Percentiles rank a stretch among this genome's conserved stretches.
phyloP scores from a whole-genome alignment of 2,888 invertebrate species.

The Leucozona laternaria region DNA sequence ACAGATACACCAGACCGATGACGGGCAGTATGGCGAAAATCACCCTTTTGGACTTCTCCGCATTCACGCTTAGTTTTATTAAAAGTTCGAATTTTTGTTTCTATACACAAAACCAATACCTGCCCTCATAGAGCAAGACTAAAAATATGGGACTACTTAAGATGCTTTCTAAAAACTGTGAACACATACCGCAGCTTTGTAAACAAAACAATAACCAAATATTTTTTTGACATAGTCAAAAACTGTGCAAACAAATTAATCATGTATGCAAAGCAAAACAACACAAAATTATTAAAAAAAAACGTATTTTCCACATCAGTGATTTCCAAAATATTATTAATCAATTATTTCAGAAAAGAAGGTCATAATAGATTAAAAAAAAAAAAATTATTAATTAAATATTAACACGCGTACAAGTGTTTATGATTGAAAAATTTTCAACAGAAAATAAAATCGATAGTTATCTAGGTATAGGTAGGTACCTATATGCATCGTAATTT shows the following conservation, averaged over 20 bases:
- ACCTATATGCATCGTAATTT: not conserved
- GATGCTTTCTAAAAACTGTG: not conserved
- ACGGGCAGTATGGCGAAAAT: too few relatives aligned
- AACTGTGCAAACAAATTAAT: constrained; percentile 3
- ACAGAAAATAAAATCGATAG: not conserved
- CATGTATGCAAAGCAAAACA: not conserved
- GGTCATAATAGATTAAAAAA: not conserved
- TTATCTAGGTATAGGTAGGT: too few relatives aligned
- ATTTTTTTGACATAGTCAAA: not conserved
- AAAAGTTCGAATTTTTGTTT: too few relatives aligned
- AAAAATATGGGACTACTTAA: too few relatives aligned
- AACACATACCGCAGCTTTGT: not conserved
- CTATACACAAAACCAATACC: too few relatives aligned
- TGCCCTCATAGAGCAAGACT: too few relatives aligned
- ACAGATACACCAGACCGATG: too few relatives aligned
- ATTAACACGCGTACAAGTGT: constrained; percentile 26
- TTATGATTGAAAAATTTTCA: not conserved
- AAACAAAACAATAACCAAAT: constrained; percentile 4
- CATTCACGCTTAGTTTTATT: too few relatives aligned
- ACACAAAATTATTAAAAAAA: not conserved
- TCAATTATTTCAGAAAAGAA: constrained; percentile 5
- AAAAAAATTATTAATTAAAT: not conserved
- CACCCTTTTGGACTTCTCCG: too few relatives aligned
- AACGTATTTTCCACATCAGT: constrained; percentile 34
- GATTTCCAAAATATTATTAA: constrained; percentile 10